Evolutionary conservation across 2,113 vertebrate genomes (phyloP).

Genomic region (Passerina amoena): DNA sequence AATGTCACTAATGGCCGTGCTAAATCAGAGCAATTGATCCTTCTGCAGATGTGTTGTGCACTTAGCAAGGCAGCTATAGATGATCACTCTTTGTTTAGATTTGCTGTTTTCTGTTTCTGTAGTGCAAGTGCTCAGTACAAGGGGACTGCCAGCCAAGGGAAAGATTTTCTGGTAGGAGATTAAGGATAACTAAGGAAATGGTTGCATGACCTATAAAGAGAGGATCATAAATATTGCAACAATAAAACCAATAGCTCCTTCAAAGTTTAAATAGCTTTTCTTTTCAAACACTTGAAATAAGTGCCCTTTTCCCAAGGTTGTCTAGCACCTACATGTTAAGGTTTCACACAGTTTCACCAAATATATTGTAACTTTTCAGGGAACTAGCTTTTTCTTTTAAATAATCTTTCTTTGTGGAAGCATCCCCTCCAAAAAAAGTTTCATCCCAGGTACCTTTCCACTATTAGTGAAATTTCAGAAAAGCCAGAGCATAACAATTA

Average conservation of each 20-base stretch:
- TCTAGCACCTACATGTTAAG: background rate
- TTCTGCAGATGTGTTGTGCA: constrained; percentile 22
- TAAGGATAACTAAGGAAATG: constrained; percentile 51
- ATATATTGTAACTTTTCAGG: background rate
- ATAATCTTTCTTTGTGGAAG: background rate
- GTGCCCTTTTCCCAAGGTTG: constrained; percentile 29
- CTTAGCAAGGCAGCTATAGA: background rate
- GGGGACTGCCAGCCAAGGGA: background rate
- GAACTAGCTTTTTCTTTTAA: background rate
- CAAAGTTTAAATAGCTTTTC: constrained; percentile 61
- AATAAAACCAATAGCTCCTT: constrained; percentile 56
- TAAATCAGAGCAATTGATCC: constrained; percentile 46
- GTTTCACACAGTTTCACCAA: background rate
- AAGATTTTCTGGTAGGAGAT: constrained; percentile 50
- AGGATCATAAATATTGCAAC: constrained; percentile 63
- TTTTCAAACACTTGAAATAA: constrained; percentile 57
- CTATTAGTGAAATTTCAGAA: background rate
- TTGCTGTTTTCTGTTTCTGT: constrained; percentile 20
- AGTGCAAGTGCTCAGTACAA: background rate
- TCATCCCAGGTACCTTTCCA: background rate
- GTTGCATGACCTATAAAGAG: constrained; percentile 49
- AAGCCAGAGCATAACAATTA: background rate
- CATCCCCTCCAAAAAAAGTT: background rate
- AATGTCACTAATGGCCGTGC: constrained; percentile 32
- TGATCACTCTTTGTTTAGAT: constrained; percentile 31